These are phyloP conservation scores for Prosopocoilus inquinatus DNA, from an alignment of 2,888 invertebrate genomes.

Conservation along the genomic window DNA sequence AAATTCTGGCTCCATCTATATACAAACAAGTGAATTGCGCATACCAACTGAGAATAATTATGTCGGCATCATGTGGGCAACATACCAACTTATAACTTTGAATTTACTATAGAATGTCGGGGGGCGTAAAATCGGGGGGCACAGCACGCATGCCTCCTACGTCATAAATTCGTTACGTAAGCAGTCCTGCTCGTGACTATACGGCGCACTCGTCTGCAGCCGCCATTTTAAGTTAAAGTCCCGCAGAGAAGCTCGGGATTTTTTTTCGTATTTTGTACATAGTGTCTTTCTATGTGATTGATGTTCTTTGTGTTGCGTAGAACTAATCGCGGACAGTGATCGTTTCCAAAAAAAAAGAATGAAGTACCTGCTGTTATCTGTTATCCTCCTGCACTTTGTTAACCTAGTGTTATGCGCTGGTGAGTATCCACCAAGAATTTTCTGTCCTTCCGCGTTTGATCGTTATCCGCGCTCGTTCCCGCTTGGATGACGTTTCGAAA, in stretches of 20 bases:
- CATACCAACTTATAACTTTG: no score
- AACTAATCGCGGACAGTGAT: background rate
- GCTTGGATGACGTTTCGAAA: no score
- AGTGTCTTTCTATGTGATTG: conserved; percentile 11
- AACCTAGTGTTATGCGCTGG: conserved; percentile 11
- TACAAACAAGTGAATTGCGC: no score
- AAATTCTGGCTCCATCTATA: no score
- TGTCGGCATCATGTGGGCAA: no score
- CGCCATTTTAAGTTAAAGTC: background rate
- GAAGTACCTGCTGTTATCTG: conserved; percentile 44
- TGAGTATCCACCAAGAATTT: conserved; percentile 8
- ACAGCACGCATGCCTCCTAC: conserved; percentile 11
- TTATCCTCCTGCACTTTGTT: conserved; percentile 31
- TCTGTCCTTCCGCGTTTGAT: background rate
- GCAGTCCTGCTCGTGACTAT: conserved; percentile 11
- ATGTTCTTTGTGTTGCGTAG: conserved; percentile 14
- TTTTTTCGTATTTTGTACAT: conserved; percentile 3
- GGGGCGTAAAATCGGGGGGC: background rate
- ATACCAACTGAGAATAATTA: no score
- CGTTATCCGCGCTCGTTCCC: no score
- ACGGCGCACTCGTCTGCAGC: background rate
- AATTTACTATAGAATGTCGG: background rate
- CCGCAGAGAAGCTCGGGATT: background rate
- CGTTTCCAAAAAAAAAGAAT: conserved; percentile 36
- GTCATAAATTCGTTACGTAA: conserved; percentile 13